Evolutionary conservation across 2,888 invertebrate species (phyloP), one percentile per base, ranked within the genome.

Genomic region (Calameuta pallipes): DNA sequence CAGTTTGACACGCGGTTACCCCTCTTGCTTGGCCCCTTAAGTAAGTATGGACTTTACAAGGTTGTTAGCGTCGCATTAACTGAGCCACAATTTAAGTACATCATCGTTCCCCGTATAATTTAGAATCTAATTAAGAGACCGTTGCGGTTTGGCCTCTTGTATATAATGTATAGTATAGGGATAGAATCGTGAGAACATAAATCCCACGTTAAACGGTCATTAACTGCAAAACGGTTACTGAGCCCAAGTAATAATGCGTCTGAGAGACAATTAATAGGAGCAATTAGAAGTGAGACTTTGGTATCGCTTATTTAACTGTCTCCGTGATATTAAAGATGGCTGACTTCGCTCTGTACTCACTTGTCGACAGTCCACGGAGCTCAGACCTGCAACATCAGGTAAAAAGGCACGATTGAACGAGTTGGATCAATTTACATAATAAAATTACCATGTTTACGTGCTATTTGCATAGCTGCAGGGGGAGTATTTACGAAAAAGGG

Each of bases 111-210:
- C 71, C 76, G 80, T 75, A 76, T 78, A 80, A 78, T 80, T 82
- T 81, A 76, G 75, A 79, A 80, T 80, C 78, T 82, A 80, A 82
- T 82, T 82, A 82, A 81, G 74, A 71, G 77, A 70, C 78, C 76
- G 74, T 36, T 56, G 73, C 31, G 76, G 34, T 23, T 71, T 56
- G 71, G 70, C n/a, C 68, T 30, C 73, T 34, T 37, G n/a, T 36
- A 34, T 75, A 41, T 41, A 41, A 41, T 41, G 41, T 41, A 41
- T 41, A 15, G 41, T 41, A 41, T 15, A 68, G 31, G 71, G 9
- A 71, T 33, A 33, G 30, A 71, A 30, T 71, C 71, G 71, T 75
- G 23, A 13, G 37, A 31, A 74, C 76, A 80, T 81, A 80, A 80
- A 81, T 80, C 80, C 75, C 74, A 35, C 73, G 75, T 73, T 37